Percentiles rank a stretch among this genome's conserved stretches.
These are phyloP conservation scores for Caenorhabditis japonica DNA, from an alignment of 2,888 invertebrate genomes.

Conservation along the genomic window DNA sequence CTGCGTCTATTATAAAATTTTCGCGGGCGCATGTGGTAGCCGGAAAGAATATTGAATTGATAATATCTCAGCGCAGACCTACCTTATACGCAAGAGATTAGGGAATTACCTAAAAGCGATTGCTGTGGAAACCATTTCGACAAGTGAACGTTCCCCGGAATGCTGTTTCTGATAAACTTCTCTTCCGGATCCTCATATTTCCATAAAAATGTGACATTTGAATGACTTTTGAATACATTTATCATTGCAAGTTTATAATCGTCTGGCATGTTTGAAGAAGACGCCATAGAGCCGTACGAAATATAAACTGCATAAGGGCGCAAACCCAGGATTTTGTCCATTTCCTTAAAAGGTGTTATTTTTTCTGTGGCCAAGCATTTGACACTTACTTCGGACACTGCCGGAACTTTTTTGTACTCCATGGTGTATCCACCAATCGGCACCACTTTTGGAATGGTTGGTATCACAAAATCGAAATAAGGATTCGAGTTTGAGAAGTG, in stretches of 20 bases:
- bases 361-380: conserved; percentile 16
- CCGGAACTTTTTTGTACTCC: conserved; percentile 3
- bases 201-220: conserved; percentile 40
- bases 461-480: conserved; percentile 36
- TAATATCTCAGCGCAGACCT: too few relatives aligned
- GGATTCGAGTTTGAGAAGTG: conserved; percentile 53
- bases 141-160: conserved; percentile 28
- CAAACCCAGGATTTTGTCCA: conserved; percentile 11
- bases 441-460: conserved; percentile 43
- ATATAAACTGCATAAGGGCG: conserved; percentile 28
- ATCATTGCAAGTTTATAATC: conserved; percentile 28
- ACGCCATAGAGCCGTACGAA: conserved; percentile 44
- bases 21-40: too few relatives aligned
- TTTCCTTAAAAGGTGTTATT: conserved; percentile 21
- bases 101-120: conserved; percentile 18
- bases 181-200: conserved; percentile 36
- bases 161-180: not conserved
- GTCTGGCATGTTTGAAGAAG: conserved; percentile 22
- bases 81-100: too few relatives aligned
- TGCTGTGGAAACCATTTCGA: conserved; percentile 39
- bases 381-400: conserved; percentile 4
- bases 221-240: conserved; percentile 21
- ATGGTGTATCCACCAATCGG: conserved; percentile 49
- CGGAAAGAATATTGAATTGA: too few relatives aligned
- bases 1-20: too few relatives aligned